Base-by-base conservation (phyloP, 2,797 vertebrate species). In the Atherinosoma microstoma region DNA sequence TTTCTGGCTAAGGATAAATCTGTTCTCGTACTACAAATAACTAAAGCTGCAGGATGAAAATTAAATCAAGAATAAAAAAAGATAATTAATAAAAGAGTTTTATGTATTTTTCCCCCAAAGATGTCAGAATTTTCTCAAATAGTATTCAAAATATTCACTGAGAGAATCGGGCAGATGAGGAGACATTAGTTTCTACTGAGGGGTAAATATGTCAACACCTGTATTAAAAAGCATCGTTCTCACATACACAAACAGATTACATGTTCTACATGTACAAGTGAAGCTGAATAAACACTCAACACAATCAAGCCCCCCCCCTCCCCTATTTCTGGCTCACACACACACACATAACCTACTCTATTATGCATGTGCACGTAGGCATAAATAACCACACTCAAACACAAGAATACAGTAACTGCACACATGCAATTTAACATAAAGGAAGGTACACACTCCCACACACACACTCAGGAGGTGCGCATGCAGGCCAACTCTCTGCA, bases 401-500 rank as follows among this genome's bases (percentile, higher is more conserved):
- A 80, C 70, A 77, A 53, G 65, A 83, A 75, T 84, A 84, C 89
- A 87, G 81, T 87, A 74, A 79, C 78, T 64, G 68, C 82, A 78
- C 84, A 81, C 60, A 56, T 75, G 70, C 79, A 65, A 60, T 78
- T 73, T 47, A 86, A 87, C 82, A 87, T 84, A 76, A 86, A 88
- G 81, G 47, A 68, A 82, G 76, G 75, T 69, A 64, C 76, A 76
- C 78, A 80, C 65, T 75, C 76, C 67, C 75, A 78, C 78, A 82
- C 79, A 85, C 82, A 84, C 80, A 87, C 79, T 63, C 60, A 83
- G 84, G 79, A 87, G 87, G 88, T 87, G 85, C 18, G 85, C 87
- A 91, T 89, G 73, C 89, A 92, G 92, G 92, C 92, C 91, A 92
- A 87, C 85, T 93, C 90, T 90, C 92, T 84, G 91, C 91, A 90